Percentiles rank a stretch among this genome's conserved stretches.
Evolutionary conservation across 2,888 invertebrate species (phyloP).

Genomic region (Hydropsyche betteni): DNA sequence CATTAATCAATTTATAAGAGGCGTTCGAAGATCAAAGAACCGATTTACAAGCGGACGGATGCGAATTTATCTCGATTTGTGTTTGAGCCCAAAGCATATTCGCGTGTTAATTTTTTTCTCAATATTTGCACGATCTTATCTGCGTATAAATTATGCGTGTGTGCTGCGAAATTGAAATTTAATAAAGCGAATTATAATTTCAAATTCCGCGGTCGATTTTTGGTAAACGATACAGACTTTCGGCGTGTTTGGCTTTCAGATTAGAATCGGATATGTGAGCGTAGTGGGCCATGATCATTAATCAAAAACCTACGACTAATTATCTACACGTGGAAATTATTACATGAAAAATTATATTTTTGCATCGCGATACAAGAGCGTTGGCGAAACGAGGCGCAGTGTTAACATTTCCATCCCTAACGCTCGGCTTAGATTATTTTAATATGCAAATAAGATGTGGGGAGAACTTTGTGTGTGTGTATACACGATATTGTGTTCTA

Average conservation of each 20-base stretch:
- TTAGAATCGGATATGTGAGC: too few relatives aligned
- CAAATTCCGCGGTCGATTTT: too few relatives aligned
- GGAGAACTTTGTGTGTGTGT: slow-evolving; percentile 33
- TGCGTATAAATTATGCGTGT: neutral
- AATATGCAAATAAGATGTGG: slow-evolving; percentile 63
- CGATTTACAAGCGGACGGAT: slow-evolving; percentile 3
- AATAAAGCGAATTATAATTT: too few relatives aligned
- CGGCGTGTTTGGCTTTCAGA: too few relatives aligned
- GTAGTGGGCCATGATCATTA: too few relatives aligned
- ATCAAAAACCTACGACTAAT: too few relatives aligned
- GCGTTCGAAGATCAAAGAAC: slow-evolving; percentile 21
- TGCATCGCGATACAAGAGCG: slow-evolving; percentile 11
- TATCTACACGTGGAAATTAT: too few relatives aligned
- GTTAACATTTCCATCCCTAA: slow-evolving; percentile 53
- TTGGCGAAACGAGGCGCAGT: slow-evolving; percentile 18
- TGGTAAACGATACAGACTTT: too few relatives aligned
- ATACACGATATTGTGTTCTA: slow-evolving; percentile 18
- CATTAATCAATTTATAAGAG: neutral
- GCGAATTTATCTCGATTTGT: neutral
- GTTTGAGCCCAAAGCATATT: neutral
- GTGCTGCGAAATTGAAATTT: too few relatives aligned
- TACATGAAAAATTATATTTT: too few relatives aligned
- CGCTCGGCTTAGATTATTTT: slow-evolving; percentile 68
- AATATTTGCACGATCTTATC: neutral
- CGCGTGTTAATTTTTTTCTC: too few relatives aligned